Conservation (phyloP, 1,140 invertebrate genomes). For the Zaprionus ornatus region DNA sequence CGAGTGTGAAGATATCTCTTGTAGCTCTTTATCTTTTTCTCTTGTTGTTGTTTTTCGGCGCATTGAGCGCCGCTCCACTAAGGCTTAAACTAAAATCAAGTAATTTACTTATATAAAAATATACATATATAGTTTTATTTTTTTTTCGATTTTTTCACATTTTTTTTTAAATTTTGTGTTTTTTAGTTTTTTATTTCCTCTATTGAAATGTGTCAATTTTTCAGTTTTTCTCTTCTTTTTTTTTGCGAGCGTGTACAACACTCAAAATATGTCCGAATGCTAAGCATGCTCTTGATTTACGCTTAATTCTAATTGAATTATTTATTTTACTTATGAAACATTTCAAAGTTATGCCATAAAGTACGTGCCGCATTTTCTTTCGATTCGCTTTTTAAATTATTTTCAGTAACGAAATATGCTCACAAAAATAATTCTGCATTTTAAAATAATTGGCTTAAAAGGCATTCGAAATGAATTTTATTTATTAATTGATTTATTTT, state of each 20-base stretch:
- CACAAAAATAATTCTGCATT: conserved; percentile 41
- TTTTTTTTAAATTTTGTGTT: conserved; percentile 35
- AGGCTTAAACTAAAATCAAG: conserved; percentile 54
- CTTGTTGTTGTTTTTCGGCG: conserved; percentile 24
- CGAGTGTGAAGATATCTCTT: conserved; percentile 63
- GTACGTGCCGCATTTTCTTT: conserved; percentile 41
- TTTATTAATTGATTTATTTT: conserved; percentile 34
- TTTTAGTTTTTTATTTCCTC: conserved; percentile 27
- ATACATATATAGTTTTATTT: conserved; percentile 49
- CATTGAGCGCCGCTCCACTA: conserved; percentile 50
- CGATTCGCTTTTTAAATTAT: conserved; percentile 55
- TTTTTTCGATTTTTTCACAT: conserved; percentile 20
- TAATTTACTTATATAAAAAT: conserved; percentile 73
- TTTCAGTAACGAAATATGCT: conserved; percentile 75
- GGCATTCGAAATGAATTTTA: conserved; percentile 52
- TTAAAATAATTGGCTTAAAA: conserved; percentile 60
- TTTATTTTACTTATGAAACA: conserved; percentile 22
- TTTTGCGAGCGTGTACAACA: conserved; percentile 60
- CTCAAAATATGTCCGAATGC: conserved; percentile 78
- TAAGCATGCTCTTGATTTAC: conserved; percentile 61
- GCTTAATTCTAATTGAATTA: conserved; percentile 53
- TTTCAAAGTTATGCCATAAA: conserved; percentile 28
- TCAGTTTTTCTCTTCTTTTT: conserved; percentile 25
- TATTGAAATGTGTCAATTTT: conserved; percentile 62
- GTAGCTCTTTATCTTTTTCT: conserved; percentile 1